Evolutionary conservation across 2,888 invertebrate genomes (phyloP).

Genomic region (Alviniconcha strummeri): DNA sequence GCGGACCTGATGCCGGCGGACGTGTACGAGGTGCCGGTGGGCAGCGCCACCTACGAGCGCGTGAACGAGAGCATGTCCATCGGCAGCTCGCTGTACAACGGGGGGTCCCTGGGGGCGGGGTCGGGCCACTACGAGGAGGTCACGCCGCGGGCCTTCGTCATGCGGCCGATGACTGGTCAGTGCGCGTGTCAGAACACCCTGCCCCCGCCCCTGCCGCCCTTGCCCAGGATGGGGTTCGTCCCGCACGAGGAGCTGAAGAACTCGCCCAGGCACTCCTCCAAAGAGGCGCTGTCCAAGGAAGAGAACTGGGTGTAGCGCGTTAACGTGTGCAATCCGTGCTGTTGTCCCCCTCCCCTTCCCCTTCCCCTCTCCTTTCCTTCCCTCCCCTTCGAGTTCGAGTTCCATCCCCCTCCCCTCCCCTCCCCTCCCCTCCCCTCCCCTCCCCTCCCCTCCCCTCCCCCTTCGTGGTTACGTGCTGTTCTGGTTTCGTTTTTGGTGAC

Average conservation of each 20-base stretch:
- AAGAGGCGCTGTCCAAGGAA: conserved; percentile 22
- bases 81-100: conserved; percentile 39
- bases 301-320: conserved; percentile 29
- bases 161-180: conserved; percentile 31
- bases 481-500: background rate
- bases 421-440: background rate
- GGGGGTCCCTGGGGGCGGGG: conserved; percentile 32
- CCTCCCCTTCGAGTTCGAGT: background rate
- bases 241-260: conserved; percentile 34
- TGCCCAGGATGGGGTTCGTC: conserved; percentile 39
- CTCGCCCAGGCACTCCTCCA: conserved; percentile 8
- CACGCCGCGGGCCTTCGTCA: conserved; percentile 34
- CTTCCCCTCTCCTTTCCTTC: background rate
- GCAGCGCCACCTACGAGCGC: conserved; percentile 31
- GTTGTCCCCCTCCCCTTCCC: no score
- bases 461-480: background rate
- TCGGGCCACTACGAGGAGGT: conserved; percentile 49
- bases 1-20: conserved; percentile 26
- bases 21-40: conserved; percentile 45
- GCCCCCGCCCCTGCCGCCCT: conserved; percentile 39
- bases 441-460: background rate
- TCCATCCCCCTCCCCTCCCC: background rate
- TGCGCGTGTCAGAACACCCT: background rate
- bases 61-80: conserved; percentile 32
- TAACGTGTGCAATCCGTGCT: no score